Conservation (phyloP, 1,140 invertebrate species). For the Halesus radiatus region DNA sequence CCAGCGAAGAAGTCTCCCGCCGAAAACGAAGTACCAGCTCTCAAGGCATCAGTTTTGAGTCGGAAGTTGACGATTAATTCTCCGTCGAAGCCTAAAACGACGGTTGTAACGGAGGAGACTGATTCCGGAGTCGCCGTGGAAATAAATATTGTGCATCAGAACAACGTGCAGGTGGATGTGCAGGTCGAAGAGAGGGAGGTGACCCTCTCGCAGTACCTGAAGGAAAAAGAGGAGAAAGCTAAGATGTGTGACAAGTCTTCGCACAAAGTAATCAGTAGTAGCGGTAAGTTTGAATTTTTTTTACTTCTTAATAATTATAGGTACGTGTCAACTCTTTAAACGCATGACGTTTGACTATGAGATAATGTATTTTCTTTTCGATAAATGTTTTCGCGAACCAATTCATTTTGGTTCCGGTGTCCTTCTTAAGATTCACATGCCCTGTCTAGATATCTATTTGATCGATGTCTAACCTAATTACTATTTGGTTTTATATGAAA, state of each 20-base stretch:
- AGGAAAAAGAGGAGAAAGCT: slow-evolving; percentile 41
- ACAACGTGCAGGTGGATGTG: slow-evolving; percentile 68
- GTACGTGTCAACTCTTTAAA: too few relatives aligned
- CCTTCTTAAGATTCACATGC: too few relatives aligned
- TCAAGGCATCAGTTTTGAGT: slow-evolving; percentile 61
- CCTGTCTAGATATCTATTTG: too few relatives aligned
- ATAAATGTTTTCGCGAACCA: too few relatives aligned
- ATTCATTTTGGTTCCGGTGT: too few relatives aligned
- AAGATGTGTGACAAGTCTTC: slow-evolving; percentile 24
- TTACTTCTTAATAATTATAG: too few relatives aligned
- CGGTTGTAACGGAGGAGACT: slow-evolving; percentile 2
- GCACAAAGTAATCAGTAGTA: neutral
- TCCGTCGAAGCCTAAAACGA: slow-evolving; percentile 59
- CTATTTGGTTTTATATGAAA: too few relatives aligned
- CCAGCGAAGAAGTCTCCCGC: slow-evolving; percentile 48
- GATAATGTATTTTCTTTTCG: too few relatives aligned
- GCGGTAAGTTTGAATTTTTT: slow-evolving; percentile 2
- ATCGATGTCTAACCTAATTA: too few relatives aligned
- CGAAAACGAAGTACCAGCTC: slow-evolving; percentile 54
- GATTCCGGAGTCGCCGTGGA: slow-evolving; percentile 66
- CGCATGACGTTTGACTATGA: too few relatives aligned
- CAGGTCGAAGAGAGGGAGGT: slow-evolving; percentile 67
- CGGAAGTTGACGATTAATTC: slow-evolving; percentile 62
- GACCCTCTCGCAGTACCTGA: slow-evolving; percentile 48
- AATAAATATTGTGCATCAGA: slow-evolving; percentile 68